Evolutionary conservation across 2,113 vertebrate genomes (phyloP), one percentile per base, ranked within the genome.

Genomic region (Rhinopomastus cyanomelas): DNA sequence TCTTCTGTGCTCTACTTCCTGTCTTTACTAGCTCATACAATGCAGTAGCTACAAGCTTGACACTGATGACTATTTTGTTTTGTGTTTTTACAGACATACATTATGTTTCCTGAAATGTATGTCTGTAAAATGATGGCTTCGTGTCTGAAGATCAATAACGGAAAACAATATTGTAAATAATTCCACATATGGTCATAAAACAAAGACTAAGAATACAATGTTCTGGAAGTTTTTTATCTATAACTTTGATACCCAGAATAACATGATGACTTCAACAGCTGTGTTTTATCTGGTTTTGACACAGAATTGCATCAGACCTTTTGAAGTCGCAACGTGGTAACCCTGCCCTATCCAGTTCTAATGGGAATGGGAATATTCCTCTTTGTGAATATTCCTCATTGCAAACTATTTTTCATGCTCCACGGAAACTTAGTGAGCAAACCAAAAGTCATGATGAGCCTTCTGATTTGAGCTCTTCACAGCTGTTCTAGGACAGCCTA

Each of bases 391-490:
- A n/a, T n/a, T n/a, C n/a, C n/a, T n/a, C n/a, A n/a, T n/a, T n/a
- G n/a, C n/a, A n/a, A n/a, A n/a, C n/a, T n/a, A n/a, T n/a, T n/a
- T n/a, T n/a, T n/a, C 1, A 3, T 34, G 82, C 72, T 20, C 18
- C 1, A 3, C n/a, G 77, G 61, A 79, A 89, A 44, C 46, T 85
- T 5, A 39, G 80, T 1, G 37, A 81, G 69, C 12, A 76, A 94
- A 64, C 4, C 25, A 64, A 76, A 94, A 79, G 51, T 55, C 27
- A 51, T 60, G 69, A 30, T 74, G 89, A 79, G 55, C 56, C 59
- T 76, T 0, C 0, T 39, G 52, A 53, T 51, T 57, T 0, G 2
- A 77, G 71, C 3, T 46, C 56, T 61, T 77, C 17, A 8, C 60
- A 59, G 87, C 36, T 72, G 57, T 42, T 55, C 6, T 5, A 37